Base-by-base conservation (phyloP, 2,888 invertebrate species). In the Panopea generosa region DNA sequence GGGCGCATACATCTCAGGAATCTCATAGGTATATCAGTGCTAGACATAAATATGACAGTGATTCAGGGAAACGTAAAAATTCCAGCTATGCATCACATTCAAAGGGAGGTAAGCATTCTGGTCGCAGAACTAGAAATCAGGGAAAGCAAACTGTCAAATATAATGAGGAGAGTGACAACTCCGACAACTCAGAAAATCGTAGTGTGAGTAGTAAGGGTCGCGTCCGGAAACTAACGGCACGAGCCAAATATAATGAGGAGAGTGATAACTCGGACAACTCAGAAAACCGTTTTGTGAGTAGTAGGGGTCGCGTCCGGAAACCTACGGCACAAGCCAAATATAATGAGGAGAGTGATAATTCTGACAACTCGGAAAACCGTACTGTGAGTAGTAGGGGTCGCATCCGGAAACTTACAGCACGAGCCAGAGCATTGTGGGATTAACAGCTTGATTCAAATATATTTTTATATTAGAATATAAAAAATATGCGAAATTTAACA, bases 301-400 rank as follows among this genome's bases (percentile, higher is more conserved):
- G 97, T 86, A 94, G 97, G 62, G 97, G 98, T 2, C 94, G 97
- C 49, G 95, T 97, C 67, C 94, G 97, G 62, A 96, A 96, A 92
- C 95, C 97, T 86, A 97, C 97, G 27, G 86, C 90, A 20, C 79
- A 90, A 63, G 90, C 89, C 11, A 86, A 82, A 18, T 93, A 93
- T 77, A 84, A 92, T 77, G 91, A 92, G 60, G 87, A 74, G 22
- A 81, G 87, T 62, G 84, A 80, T n/a, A 80, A 66, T 53, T 72
- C 77, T 20, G 84, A 86, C 29, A 82, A 73, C 55, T 72, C 65
- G 9, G 74, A 68, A 43, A 47, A 52, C 16, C 60, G 72, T 7
- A 83, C 82, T 85, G 66, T 33, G 33, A 96, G 96, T 90, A 97
- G 97, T 86, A 94, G 97, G 62, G 97, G 98, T 2, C 94, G 97